Conservation (phyloP, 2,113 vertebrate genomes). For the Clarias magur region DNA sequence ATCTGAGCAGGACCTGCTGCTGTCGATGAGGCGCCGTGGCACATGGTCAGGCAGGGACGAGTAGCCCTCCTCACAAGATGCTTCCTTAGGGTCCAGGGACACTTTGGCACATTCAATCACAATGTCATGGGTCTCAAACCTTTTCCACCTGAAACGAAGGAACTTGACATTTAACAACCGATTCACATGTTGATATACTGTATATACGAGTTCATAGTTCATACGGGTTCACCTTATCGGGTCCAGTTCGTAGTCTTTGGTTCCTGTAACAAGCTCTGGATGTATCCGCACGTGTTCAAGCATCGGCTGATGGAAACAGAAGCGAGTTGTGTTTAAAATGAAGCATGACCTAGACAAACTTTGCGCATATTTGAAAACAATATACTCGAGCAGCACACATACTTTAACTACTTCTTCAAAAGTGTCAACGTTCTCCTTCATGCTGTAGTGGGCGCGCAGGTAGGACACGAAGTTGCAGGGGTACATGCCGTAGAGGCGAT, state of each 20-base stretch:
- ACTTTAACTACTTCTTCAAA: conserved; percentile 95
- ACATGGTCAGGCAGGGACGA: conserved; percentile 74
- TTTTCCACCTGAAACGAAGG: conserved; percentile 84
- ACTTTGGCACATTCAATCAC: conserved; percentile 96
- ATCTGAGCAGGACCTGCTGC: conserved; percentile 68
- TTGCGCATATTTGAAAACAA: background rate
- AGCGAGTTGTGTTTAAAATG: too few relatives aligned
- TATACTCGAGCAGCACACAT: conserved; percentile 23
- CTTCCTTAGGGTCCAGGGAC: conserved; percentile 94
- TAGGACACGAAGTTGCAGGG: conserved; percentile 98
- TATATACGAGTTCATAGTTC: too few relatives aligned
- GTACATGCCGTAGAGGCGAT: conserved; percentile 98
- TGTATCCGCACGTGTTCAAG: conserved; percentile 94
- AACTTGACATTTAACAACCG: background rate
- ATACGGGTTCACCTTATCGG: conserved; percentile 81
- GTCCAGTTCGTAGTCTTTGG: conserved; percentile 95
- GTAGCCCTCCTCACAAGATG: conserved; percentile 88
- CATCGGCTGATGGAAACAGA: conserved; percentile 82
- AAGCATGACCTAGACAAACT: background rate
- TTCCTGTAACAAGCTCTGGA: conserved; percentile 94
- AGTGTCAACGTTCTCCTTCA: conserved; percentile 96
- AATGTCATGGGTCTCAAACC: conserved; percentile 93
- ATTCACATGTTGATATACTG: background rate
- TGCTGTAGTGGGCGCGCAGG: conserved; percentile 93
- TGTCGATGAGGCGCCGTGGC: conserved; percentile 46